These are phyloP conservation scores for Sinhomidia bicolor DNA, from an alignment of 2,888 invertebrate species.

Conservation along the genomic window DNA sequence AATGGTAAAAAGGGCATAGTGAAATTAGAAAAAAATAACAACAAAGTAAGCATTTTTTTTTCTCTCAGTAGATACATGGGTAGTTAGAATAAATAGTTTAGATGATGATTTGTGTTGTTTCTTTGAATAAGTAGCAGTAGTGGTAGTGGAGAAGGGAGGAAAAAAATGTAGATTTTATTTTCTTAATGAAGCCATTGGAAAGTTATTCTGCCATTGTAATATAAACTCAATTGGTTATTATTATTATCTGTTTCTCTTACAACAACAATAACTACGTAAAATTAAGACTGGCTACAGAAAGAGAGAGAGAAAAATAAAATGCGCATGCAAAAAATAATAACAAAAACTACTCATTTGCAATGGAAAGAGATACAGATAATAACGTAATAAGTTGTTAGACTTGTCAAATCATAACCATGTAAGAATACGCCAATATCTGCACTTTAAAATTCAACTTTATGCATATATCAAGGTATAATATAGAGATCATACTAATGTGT, in stretches of 20 bases:
- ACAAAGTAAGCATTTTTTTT: not conserved
- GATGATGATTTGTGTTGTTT: conserved; percentile 9
- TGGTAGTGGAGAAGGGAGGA: not conserved
- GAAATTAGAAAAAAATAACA: too few relatives aligned
- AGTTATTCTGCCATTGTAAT: conserved; percentile 22
- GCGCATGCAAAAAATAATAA: conserved; percentile 7
- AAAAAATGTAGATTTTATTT: not conserved
- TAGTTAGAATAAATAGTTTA: conserved; percentile 26
- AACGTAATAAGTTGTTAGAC: conserved; percentile 8
- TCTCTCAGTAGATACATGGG: not conserved
- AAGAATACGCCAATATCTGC: not conserved
- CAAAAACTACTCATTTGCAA: conserved; percentile 8
- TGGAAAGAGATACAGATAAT: not conserved
- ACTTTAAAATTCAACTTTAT: not conserved
- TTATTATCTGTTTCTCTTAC: too few relatives aligned
- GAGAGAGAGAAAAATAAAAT: not conserved
- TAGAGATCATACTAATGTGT: conserved; percentile 13
- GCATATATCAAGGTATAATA: not conserved
- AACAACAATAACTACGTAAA: too few relatives aligned
- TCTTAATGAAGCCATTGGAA: conserved; percentile 48
- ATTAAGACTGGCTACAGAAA: not conserved
- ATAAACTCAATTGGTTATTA: conserved; percentile 26
- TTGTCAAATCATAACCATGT: conserved; percentile 4
- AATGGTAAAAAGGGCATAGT: too few relatives aligned
- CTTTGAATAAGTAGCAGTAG: not conserved